Evolutionary conservation across 2,888 invertebrate species (phyloP).

Genomic region (Acleris sparsana): DNA sequence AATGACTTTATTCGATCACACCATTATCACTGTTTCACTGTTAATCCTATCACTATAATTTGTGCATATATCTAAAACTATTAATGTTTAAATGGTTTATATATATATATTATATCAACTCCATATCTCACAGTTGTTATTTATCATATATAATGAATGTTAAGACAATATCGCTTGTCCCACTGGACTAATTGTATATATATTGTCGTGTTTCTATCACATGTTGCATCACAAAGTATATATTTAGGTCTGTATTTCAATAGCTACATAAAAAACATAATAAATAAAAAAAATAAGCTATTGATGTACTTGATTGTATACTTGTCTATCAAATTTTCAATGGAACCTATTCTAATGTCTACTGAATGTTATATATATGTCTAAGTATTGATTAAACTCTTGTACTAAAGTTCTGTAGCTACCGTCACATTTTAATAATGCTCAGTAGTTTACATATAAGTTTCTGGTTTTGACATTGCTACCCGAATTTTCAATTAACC

Average conservation of each 20-base stretch:
- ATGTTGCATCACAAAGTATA: slow-evolving; percentile 57
- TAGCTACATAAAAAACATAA: slow-evolving; percentile 45
- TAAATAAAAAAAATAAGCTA: slow-evolving; percentile 46
- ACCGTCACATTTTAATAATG: slow-evolving; percentile 67
- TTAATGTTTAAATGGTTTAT: slow-evolving; percentile 59
- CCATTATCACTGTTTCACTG: slow-evolving; percentile 58
- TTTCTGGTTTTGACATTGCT: slow-evolving; percentile 79
- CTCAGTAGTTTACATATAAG: slow-evolving; percentile 65
- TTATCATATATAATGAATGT: slow-evolving; percentile 61
- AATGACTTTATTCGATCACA: slow-evolving; percentile 69
- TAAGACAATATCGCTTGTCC: slow-evolving; percentile 78
- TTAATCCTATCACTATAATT: slow-evolving; percentile 61
- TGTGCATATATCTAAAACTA: slow-evolving; percentile 64
- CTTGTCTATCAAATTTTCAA: slow-evolving; percentile 62
- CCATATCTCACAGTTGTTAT: slow-evolving; percentile 69
- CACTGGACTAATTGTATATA: slow-evolving; percentile 60
- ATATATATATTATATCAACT: slow-evolving; percentile 63
- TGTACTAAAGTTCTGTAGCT: slow-evolving; percentile 62
- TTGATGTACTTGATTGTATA: slow-evolving; percentile 62
- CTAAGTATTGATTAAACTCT: slow-evolving; percentile 65
- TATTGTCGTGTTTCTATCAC: slow-evolving; percentile 54
- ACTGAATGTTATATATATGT: slow-evolving; percentile 83
- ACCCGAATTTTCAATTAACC: slow-evolving; percentile 52
- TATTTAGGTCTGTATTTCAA: slow-evolving; percentile 59
- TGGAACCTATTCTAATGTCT: slow-evolving; percentile 76